Conservation (phyloP, 2,113 vertebrate species). For the Stigmatopora argus region DNA sequence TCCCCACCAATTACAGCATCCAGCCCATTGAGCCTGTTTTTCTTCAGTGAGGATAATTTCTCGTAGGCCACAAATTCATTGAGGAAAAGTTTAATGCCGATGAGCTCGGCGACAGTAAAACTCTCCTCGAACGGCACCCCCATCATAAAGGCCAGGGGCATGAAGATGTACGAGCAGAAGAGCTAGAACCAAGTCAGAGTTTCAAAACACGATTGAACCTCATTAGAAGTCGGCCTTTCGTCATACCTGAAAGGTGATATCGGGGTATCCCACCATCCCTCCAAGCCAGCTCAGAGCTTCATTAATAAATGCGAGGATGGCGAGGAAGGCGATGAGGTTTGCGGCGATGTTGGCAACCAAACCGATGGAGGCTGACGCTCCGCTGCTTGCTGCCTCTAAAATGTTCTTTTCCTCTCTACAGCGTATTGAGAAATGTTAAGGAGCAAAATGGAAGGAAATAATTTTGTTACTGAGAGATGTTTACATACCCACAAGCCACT, state of each 20-base stretch:
- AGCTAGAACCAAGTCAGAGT: conserved; percentile 59
- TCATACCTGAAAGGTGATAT: conserved; percentile 83
- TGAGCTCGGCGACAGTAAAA: conserved; percentile 78
- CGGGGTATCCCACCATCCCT: conserved; percentile 78
- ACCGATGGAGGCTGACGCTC: conserved; percentile 78
- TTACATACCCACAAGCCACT: conserved; percentile 66
- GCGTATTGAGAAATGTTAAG: background rate
- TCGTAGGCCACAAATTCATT: conserved; percentile 93
- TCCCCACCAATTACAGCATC: conserved; percentile 56
- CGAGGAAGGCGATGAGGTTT: conserved; percentile 88
- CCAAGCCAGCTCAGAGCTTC: conserved; percentile 80
- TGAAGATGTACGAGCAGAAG: conserved; percentile 88
- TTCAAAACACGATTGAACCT: background rate
- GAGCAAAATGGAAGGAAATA: background rate
- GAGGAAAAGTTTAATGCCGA: conserved; percentile 90
- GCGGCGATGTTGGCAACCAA: conserved; percentile 84
- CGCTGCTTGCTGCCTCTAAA: conserved; percentile 84
- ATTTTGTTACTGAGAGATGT: background rate
- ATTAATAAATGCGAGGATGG: conserved; percentile 84
- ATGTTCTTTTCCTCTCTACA: conserved; percentile 81
- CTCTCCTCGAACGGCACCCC: conserved; percentile 81
- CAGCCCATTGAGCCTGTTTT: conserved; percentile 69
- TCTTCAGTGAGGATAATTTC: conserved; percentile 74
- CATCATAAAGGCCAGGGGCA: conserved; percentile 90
- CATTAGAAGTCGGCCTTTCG: background rate